These are phyloP conservation scores for Rhamnusium bicolor DNA, from an alignment of 2,888 invertebrate genomes.

Conservation along the genomic window DNA sequence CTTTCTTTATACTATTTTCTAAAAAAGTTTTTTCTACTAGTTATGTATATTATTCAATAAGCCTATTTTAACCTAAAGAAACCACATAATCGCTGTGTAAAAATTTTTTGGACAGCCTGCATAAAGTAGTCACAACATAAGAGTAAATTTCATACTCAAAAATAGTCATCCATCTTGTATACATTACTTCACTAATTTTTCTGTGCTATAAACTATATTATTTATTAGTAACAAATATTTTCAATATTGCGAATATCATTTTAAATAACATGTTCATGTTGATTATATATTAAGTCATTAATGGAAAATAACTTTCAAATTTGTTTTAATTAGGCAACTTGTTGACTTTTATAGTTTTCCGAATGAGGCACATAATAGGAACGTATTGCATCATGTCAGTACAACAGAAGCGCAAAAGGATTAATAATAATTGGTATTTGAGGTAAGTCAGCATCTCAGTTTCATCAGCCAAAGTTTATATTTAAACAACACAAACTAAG, in stretches of 20 bases:
- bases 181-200: too few relatives aligned
- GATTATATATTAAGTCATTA: background rate
- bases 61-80: too few relatives aligned
- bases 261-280: background rate
- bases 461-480: background rate
- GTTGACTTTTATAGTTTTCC: background rate
- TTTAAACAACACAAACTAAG: background rate
- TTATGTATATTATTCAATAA: too few relatives aligned
- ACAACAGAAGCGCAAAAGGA: background rate
- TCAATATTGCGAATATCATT: background rate
- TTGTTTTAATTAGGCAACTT: background rate
- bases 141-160: too few relatives aligned
- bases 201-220: too few relatives aligned
- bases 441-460: background rate
- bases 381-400: background rate
- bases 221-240: constrained; percentile 14
- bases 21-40: too few relatives aligned
- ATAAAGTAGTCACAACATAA: too few relatives aligned
- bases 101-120: too few relatives aligned
- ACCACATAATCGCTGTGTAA: too few relatives aligned
- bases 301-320: background rate
- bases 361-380: background rate
- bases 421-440: background rate
- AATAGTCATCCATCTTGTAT: too few relatives aligned
- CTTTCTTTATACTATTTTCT: too few relatives aligned